Conservation (phyloP, 2,113 vertebrate genomes). For the Gasterosteus aculeatus region DNA sequence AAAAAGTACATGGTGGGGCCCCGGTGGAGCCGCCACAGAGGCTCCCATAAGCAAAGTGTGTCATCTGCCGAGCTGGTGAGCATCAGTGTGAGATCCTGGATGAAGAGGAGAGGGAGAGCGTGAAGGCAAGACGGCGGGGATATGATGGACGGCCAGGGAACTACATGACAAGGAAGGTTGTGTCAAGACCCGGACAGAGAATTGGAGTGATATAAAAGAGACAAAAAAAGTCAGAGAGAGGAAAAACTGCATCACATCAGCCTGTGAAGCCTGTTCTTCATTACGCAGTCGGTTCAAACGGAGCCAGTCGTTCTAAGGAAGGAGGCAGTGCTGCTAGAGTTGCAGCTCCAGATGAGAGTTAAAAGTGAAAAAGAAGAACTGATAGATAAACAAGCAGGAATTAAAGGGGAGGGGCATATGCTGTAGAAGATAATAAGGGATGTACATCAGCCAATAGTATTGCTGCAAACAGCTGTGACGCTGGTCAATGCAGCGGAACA, state of each 20-base stretch:
- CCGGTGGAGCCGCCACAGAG: slow-evolving; percentile 19
- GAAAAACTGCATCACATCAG: slow-evolving; percentile 27
- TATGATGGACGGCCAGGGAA: not conserved
- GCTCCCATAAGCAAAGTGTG: slow-evolving; percentile 52
- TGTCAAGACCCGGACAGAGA: slow-evolving; percentile 14
- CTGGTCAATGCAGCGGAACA: slow-evolving; percentile 63
- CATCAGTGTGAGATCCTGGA: slow-evolving; percentile 37
- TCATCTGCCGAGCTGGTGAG: slow-evolving; percentile 48
- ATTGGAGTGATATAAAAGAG: slow-evolving; percentile 26
- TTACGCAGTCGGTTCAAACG: slow-evolving; percentile 37
- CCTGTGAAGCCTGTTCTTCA: slow-evolving; percentile 39
- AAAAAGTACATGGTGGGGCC: slow-evolving; percentile 14
- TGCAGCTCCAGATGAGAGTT: slow-evolving; percentile 48
- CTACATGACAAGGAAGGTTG: slow-evolving; percentile 36
- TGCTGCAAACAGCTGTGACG: slow-evolving; percentile 76
- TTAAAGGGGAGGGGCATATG: not conserved
- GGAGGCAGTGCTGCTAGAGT: slow-evolving; percentile 24
- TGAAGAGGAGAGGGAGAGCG: not conserved
- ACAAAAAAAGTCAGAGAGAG: not conserved
- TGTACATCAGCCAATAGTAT: slow-evolving; percentile 49
- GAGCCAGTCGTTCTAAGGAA: slow-evolving; percentile 26
- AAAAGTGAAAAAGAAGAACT: slow-evolving; percentile 22
- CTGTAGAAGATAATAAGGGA: slow-evolving; percentile 23
- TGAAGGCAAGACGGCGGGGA: slow-evolving; percentile 10
- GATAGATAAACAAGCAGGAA: slow-evolving; percentile 17